These are phyloP conservation scores for Gnathonemus echidnorhynchus DNA, from an alignment of 2,113 vertebrate species.

Conservation along the genomic window DNA sequence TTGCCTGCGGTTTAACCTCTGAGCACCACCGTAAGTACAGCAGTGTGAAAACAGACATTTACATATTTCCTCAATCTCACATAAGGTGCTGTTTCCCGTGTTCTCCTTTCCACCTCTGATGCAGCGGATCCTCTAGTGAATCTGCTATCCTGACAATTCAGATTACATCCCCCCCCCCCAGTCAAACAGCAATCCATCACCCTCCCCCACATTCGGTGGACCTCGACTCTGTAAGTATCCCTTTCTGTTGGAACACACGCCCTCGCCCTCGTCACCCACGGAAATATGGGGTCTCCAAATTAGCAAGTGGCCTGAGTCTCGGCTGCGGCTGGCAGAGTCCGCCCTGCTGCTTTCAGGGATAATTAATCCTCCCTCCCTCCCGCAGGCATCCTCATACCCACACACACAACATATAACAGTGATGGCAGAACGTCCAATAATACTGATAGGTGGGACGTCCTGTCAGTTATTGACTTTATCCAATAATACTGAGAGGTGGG, in stretches of 20 bases:
- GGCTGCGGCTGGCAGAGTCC: background rate
- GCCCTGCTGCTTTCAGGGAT: background rate
- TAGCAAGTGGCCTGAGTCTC: background rate
- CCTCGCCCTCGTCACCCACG: background rate
- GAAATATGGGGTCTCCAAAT: background rate
- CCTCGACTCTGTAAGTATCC: no score
- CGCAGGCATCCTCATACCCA: background rate
- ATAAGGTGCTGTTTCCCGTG: background rate
- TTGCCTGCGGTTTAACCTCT: background rate
- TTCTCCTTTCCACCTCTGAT: background rate
- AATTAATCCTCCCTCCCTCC: background rate
- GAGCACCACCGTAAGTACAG: background rate
- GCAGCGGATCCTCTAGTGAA: no score
- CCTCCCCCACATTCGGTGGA: no score
- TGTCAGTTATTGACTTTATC: background rate
- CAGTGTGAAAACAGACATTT: background rate
- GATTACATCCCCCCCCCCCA: no score
- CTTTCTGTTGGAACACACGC: background rate
- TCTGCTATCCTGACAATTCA: no score
- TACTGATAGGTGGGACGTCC: no score
- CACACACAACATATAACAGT: background rate
- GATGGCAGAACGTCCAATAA: background rate
- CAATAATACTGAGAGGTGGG: background rate
- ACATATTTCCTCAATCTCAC: background rate
- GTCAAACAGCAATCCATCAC: no score